A percentile compares a stretch with the other conserved stretches of the same genome.
Conservation (phyloP, 2,888 invertebrate species). For the Agriopis marginaria region DNA sequence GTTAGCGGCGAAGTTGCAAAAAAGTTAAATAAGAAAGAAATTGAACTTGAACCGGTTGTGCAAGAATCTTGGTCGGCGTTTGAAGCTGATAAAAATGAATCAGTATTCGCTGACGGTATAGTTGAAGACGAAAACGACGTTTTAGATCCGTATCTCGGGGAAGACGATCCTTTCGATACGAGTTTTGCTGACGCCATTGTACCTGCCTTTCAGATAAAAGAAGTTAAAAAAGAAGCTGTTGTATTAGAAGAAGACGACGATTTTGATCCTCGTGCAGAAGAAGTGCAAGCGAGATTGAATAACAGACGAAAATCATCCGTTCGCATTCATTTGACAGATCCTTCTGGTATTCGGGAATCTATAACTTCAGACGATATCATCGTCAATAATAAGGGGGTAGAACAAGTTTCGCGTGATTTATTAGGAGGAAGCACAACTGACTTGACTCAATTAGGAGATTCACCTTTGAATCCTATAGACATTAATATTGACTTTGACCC, state of each 20-base stretch:
- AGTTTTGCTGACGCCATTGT: constrained; percentile 92
- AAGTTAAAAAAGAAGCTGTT: constrained; percentile 74
- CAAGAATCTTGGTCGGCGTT: constrained; percentile 89
- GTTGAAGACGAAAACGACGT: constrained; percentile 80
- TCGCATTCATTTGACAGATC: constrained; percentile 88
- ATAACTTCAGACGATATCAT: constrained; percentile 83
- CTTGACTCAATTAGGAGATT: constrained; percentile 89
- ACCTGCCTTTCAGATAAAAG: constrained; percentile 76
- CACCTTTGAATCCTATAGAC: constrained; percentile 88
- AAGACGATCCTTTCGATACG: constrained; percentile 94
- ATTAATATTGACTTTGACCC: constrained; percentile 90
- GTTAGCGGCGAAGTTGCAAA: constrained; percentile 83
- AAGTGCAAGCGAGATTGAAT: constrained; percentile 73
- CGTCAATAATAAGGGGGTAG: constrained; percentile 66
- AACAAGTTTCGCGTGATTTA: constrained; percentile 87
- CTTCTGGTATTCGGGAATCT: constrained; percentile 86
- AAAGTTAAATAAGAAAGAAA: constrained; percentile 72
- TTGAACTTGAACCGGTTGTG: constrained; percentile 75
- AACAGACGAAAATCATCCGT: constrained; percentile 82
- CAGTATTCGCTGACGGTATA: constrained; percentile 78
- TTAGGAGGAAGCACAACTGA: constrained; percentile 92
- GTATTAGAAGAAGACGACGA: constrained; percentile 83
- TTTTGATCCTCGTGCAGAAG: constrained; percentile 89
- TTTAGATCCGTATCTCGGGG: constrained; percentile 81
- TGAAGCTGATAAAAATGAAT: constrained; percentile 82